Evolutionary conservation across 2,113 vertebrate genomes (phyloP), one percentile per base, ranked within the genome.

Genomic region (Riparia riparia): DNA sequence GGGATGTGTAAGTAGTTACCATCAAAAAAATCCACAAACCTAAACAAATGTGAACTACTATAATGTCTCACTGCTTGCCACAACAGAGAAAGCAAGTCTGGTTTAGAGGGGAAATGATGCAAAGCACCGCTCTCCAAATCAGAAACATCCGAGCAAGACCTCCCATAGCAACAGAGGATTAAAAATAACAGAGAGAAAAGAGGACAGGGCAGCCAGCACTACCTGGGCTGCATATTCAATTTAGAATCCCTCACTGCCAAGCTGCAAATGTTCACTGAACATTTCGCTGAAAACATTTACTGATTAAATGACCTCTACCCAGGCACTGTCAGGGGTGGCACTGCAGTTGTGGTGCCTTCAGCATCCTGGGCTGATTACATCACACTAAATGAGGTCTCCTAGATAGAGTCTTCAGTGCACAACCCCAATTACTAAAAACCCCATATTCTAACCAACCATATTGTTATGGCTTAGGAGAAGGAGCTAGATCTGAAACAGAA

Each of bases 31-130:
- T 88, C 84, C 80, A 39, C 76, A 95, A 80, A 90, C 22, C 65
- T 92, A 95, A 96, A 84, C 85, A 96, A 96, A 93, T 90, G 80
- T 78, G 82, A 92, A 64, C 68, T 86, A 64, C 84, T 47, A 64
- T 68, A 64, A 80, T 60, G 82, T 83, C 77, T 94, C 50, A 24
- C 58, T 97, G 76, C 58, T 95, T 49, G 84, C 92, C 94, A 92
- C 89, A 94, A 95, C 47, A 94, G 81, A 96, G 82, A 58, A 66
- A 60, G 51, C 64, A 73, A 83, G 84, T 88, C 85, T 92, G 76
- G 31, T 71, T 87, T 60, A 63, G 72, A 92, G 87, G 31, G 64
- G 92, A 93, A 94, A 89, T 71, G 64, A 89, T 88, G 90, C 92
- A 89, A 65, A 86, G 34, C 76, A 29, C 68, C 0, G 1, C 22